Evolutionary conservation across 2,888 invertebrate species (phyloP).

Genomic region (Eupelmus urozonus): DNA sequence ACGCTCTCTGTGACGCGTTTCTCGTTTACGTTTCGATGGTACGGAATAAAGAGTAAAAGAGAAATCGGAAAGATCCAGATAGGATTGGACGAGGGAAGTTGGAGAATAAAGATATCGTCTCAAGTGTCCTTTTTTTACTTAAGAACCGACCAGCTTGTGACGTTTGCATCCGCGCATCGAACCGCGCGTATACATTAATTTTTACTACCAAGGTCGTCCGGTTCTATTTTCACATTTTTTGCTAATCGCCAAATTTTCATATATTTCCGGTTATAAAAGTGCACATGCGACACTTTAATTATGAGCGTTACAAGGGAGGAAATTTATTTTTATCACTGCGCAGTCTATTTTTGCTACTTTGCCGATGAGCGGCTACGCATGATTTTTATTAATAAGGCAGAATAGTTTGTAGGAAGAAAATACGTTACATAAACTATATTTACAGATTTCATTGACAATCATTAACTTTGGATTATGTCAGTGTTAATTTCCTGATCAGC

Average conservation of each 20-base stretch:
- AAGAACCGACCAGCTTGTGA: not conserved
- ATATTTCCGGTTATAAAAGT: conserved; percentile 47
- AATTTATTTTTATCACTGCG: conserved; percentile 44
- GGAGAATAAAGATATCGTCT: not conserved
- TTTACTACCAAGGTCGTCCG: conserved; percentile 33
- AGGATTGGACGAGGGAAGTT: not conserved
- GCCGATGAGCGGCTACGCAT: conserved; percentile 4
- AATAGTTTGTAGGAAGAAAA: not conserved
- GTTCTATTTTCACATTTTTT: conserved; percentile 57
- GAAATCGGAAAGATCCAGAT: conserved; percentile 6
- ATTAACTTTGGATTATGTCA: too few relatives aligned
- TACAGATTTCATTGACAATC: too few relatives aligned
- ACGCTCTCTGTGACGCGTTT: not conserved
- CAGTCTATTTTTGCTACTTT: conserved; percentile 45
- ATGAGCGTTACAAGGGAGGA: not conserved
- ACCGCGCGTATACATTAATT: not conserved
- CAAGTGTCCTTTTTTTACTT: conserved; percentile 15
- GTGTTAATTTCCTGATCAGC: too few relatives aligned
- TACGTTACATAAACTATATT: too few relatives aligned
- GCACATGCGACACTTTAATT: conserved; percentile 16
- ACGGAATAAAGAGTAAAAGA: not conserved
- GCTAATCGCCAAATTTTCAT: conserved; percentile 47
- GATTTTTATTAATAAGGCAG: conserved; percentile 30
- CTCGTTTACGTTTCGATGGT: too few relatives aligned
- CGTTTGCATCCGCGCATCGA: not conserved